phyloP scores from a whole-genome alignment of 2,888 invertebrate genomes.

The Ormyrus rosae region DNA sequence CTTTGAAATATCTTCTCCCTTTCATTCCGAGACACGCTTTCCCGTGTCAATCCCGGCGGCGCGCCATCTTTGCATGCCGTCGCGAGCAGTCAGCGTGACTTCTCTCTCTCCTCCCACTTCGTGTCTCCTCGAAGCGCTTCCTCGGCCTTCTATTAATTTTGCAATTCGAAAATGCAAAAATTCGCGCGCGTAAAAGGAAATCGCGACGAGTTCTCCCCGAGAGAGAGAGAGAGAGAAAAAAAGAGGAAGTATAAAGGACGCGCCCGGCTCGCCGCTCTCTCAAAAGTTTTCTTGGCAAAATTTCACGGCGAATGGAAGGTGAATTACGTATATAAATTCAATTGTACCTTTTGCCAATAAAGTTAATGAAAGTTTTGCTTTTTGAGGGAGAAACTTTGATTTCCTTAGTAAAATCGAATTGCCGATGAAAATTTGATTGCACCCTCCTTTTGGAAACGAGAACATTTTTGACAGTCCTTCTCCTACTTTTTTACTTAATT shows the following conservation, averaged over 20 bases:
- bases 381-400: conserved; percentile 21
- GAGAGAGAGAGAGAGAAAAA: too few relatives aligned
- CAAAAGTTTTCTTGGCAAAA: conserved; percentile 16
- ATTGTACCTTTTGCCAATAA: conserved; percentile 10
- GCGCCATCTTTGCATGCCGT: conserved; percentile 10
- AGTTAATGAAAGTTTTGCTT: conserved; percentile 37
- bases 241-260: not conserved
- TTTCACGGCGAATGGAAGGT: not conserved
- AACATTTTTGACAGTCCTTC: too few relatives aligned
- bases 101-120: not conserved
- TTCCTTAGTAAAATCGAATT: not conserved
- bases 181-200: too few relatives aligned
- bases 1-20: conserved; percentile 9
- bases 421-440: not conserved
- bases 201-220: too few relatives aligned
- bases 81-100: conserved; percentile 10
- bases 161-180: too few relatives aligned
- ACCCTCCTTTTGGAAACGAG: not conserved
- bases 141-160: not conserved
- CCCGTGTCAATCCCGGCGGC: conserved; percentile 22
- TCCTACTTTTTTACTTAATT: too few relatives aligned
- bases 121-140: not conserved
- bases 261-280: too few relatives aligned
- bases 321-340: conserved; percentile 20
- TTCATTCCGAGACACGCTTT: conserved; percentile 31